A percentile compares a stretch with the other conserved stretches of the same genome.
Evolutionary conservation across 2,888 invertebrate genomes (phyloP).

Genomic region (Drosophila infuscata): DNA sequence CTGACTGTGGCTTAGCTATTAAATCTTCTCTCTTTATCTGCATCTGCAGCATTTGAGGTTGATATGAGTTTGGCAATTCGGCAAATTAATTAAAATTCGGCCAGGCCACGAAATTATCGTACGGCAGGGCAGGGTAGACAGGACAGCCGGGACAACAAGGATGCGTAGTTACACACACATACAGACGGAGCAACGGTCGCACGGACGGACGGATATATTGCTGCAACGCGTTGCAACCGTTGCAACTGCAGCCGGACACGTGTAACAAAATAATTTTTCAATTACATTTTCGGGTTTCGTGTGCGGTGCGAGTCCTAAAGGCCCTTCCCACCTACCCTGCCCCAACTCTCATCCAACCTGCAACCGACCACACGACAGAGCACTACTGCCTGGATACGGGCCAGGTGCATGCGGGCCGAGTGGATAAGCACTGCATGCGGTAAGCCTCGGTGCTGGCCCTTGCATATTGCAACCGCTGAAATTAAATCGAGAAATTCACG

Average conservation of each 20-base stretch:
- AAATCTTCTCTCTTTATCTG: conserved; percentile 25
- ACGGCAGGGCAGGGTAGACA: conserved; percentile 13
- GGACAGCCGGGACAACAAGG: conserved; percentile 2
- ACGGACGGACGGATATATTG: background rate
- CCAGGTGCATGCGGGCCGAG: conserved; percentile 39
- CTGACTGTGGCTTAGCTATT: conserved; percentile 18
- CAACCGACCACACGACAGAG: conserved; percentile 9
- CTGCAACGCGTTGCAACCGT: conserved; percentile 16
- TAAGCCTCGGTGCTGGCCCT: background rate
- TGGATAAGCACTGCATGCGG: conserved; percentile 37
- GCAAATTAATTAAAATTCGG: conserved; percentile 75
- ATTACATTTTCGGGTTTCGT: conserved; percentile 77
- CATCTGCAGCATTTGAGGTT: conserved; percentile 28
- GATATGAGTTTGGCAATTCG: conserved; percentile 32
- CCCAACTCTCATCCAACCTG: background rate
- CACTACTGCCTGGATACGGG: conserved; percentile 20
- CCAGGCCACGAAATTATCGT: conserved; percentile 68
- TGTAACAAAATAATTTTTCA: conserved; percentile 80
- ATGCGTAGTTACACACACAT: background rate
- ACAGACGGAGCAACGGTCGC: background rate
- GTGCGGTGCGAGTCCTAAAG: conserved; percentile 30
- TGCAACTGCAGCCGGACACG: conserved; percentile 53
- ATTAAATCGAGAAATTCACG: background rate
- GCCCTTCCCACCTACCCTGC: background rate
- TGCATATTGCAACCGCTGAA: conserved; percentile 21